Percentiles rank a stretch among this genome's conserved stretches.
Evolutionary conservation across 2,888 invertebrate genomes (phyloP).

Genomic region (Amphipoea oculea): DNA sequence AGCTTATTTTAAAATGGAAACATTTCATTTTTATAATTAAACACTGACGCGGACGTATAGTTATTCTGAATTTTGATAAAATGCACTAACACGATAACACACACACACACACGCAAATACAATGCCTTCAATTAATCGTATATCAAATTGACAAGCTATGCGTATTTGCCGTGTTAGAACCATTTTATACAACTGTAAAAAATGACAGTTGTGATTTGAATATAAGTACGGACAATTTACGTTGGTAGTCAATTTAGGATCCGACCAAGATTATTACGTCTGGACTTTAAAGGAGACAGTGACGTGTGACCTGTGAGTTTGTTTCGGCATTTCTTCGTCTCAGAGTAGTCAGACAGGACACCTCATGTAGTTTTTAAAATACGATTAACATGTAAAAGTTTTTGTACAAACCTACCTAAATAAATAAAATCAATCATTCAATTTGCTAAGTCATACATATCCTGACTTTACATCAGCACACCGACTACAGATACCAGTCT

Average conservation of each 20-base stretch:
- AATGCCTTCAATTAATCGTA: background rate
- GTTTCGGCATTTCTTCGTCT: too few relatives aligned
- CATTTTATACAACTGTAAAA: background rate
- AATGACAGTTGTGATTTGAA: background rate
- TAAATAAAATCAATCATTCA: background rate
- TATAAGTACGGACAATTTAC: background rate
- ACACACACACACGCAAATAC: background rate
- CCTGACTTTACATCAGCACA: background rate
- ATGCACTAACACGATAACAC: background rate
- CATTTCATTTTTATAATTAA: slow-evolving; percentile 5
- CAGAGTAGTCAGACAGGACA: too few relatives aligned
- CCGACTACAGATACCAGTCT: background rate
- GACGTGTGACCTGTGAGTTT: too few relatives aligned
- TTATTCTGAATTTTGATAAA: slow-evolving; percentile 9
- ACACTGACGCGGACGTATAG: background rate
- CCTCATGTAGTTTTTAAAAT: too few relatives aligned
- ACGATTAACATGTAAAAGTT: background rate
- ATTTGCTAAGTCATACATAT: background rate
- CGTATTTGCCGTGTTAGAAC: background rate
- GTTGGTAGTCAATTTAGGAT: background rate
- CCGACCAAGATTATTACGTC: too few relatives aligned
- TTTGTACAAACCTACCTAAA: background rate
- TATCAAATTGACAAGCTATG: background rate
- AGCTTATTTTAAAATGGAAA: slow-evolving; percentile 13
- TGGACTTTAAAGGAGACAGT: too few relatives aligned